Percentiles rank a stretch among this genome's conserved stretches.
Conservation (phyloP, 2,888 invertebrate species). For the Meloe dianella region DNA sequence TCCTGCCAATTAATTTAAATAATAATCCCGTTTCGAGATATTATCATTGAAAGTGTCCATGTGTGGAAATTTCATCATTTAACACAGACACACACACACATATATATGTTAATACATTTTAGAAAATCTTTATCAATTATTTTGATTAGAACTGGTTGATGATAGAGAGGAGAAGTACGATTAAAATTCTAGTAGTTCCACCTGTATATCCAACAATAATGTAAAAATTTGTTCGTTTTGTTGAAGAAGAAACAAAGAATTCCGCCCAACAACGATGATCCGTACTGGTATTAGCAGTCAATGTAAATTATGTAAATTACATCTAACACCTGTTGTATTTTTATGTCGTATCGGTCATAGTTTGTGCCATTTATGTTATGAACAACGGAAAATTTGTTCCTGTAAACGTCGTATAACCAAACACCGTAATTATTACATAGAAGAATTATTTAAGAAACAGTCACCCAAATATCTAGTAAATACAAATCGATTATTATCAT, state of each 20-base stretch:
- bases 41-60: not conserved
- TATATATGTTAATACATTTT: not conserved
- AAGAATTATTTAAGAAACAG: not conserved
- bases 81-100: not conserved
- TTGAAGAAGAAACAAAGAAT: no score
- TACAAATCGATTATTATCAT: not conserved
- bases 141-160: not conserved
- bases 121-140: not conserved
- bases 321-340: not conserved
- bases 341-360: not conserved
- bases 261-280: not conserved
- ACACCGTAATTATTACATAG: not conserved
- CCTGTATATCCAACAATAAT: not conserved
- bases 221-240: no score
- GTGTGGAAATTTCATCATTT: conserved; percentile 1
- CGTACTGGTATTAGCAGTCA: not conserved
- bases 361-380: not conserved
- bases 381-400: not conserved
- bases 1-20: conserved; percentile 7
- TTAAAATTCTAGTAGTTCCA: not conserved
- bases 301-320: not conserved
- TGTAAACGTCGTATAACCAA: not conserved
- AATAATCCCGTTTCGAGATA: not conserved
- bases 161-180: not conserved
- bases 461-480: not conserved